These are phyloP conservation scores for Rotaria magnacalcarata DNA, from an alignment of 2,888 invertebrate species.

Conservation along the genomic window DNA sequence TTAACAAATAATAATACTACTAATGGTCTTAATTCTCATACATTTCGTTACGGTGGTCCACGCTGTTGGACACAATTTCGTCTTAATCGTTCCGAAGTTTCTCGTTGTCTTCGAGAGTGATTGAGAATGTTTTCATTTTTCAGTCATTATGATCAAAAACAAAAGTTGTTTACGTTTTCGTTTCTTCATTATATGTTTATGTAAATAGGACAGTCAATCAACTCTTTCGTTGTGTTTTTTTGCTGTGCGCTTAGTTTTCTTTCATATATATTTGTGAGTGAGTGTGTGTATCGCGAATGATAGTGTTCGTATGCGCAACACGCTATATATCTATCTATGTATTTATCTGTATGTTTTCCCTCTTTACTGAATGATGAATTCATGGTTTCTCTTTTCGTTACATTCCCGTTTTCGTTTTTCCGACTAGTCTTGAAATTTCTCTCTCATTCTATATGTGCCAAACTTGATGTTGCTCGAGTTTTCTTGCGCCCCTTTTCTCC, in stretches of 20 bases:
- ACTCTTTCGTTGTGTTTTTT: not conserved
- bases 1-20: constrained; percentile 28
- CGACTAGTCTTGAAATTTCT: not conserved
- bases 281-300: not conserved
- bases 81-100: constrained; percentile 10
- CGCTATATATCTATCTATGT: constrained; percentile 6
- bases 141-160: constrained; percentile 1
- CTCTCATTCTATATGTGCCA: constrained; percentile 2
- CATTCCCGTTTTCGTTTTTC: not conserved
- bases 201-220: constrained; percentile 12
- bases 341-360: not conserved
- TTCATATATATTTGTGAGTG: not conserved
- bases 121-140: not conserved
- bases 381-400: not conserved
- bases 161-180: not conserved
- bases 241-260: not conserved
- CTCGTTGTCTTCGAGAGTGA: constrained; percentile 24
- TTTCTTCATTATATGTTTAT: not conserved
- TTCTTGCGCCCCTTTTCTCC: not conserved
- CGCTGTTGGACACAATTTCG: constrained; percentile 34
- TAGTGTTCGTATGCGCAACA: not conserved
- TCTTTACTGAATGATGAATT: not conserved
- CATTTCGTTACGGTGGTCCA: constrained; percentile 27
- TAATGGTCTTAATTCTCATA: not conserved
- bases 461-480: constrained; percentile 12